Conservation (phyloP, 2,888 invertebrate genomes). For the Brachyopa scutellaris region DNA sequence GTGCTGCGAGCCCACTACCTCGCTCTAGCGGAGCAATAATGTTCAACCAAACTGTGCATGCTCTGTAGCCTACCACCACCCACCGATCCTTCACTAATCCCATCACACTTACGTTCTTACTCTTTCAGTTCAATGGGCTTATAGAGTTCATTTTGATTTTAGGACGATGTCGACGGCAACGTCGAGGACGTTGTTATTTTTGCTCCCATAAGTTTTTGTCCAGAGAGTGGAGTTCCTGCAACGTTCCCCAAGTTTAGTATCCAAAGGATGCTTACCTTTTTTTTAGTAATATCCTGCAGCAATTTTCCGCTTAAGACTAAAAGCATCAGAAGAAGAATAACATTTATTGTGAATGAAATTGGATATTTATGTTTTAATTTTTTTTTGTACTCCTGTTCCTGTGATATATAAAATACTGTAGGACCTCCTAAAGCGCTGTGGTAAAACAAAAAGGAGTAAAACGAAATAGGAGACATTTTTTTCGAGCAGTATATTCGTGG, state of each 20-base stretch:
- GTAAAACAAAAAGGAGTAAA: too few relatives aligned
- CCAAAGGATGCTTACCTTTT: conserved; percentile 51
- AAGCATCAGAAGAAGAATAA: conserved; percentile 6
- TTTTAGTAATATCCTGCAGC: conserved; percentile 47
- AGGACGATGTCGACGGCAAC: conserved; percentile 10
- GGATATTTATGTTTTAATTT: conserved; percentile 6
- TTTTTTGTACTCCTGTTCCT: background rate
- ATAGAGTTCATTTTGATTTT: conserved; percentile 65
- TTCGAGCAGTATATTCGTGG: background rate
- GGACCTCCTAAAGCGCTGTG: conserved; percentile 9
- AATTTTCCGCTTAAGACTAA: conserved; percentile 31
- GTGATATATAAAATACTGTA: conserved; percentile 14
- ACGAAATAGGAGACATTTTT: conserved; percentile 1
- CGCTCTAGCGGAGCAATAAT: conserved; percentile 11
- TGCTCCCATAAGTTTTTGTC: conserved; percentile 8
- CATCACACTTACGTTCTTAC: background rate
- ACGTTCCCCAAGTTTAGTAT: background rate
- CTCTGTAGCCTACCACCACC: background rate
- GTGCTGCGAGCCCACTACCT: conserved; percentile 8
- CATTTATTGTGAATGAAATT: conserved; percentile 54
- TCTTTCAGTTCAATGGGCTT: conserved; percentile 59
- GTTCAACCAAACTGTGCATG: conserved; percentile 10
- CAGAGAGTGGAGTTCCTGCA: background rate
- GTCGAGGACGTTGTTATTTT: conserved; percentile 34
- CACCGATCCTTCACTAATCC: too few relatives aligned